Base-by-base conservation (phyloP, 1,140 invertebrate species). In the Drosophila neocordata region DNA sequence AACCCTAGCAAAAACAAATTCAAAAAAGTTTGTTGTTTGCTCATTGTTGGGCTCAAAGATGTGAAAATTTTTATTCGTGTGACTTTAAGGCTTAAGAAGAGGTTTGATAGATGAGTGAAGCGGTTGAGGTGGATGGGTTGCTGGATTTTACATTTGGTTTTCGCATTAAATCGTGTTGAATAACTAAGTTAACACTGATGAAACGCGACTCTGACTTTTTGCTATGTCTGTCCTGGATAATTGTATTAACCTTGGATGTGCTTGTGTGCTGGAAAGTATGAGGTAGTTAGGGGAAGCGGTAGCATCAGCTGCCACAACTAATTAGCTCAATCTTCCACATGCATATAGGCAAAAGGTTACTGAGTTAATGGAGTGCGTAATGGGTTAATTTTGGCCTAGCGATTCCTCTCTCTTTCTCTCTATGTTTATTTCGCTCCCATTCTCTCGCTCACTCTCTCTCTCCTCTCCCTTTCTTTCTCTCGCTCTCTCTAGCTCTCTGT, bases 341-440 rank as follows among this genome's bases (percentile, higher is more conserved):
- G 78, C 81, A 85, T 81, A 85, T 77, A 85, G 73, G 56, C 81
- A 81, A 63, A 51, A 56, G 53, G 52, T 31, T 31, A n/a, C 81
- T 55, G 73, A 77, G 56, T 82, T 88, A 87, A 88, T 87, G 82
- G 82, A 75, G 78, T 88, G 78, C 82, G 83, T 88, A 87, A 87
- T 87, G 82, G 82, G 82, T 87, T 87, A 88, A 87, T 82, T 87
- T 87, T 79, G 60, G 74, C 44, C 52, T 51, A 44, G 51, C 58
- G 34, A 53, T 77, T 57, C 37, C 41, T 35, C 55, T 35, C 15
- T 27, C 59, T 15, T 31, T 24, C 59, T 9, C 41, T 18, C 7
- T 3, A 31, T 31, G 27, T 5, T 7, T 8, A 2, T 18, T 0
- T 18, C 15, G 12, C 12, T n/a, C 41, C 7, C 18, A 24, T 13